Conservation (phyloP, 2,113 vertebrate species). For the Gasterosteus aculeatus region DNA sequence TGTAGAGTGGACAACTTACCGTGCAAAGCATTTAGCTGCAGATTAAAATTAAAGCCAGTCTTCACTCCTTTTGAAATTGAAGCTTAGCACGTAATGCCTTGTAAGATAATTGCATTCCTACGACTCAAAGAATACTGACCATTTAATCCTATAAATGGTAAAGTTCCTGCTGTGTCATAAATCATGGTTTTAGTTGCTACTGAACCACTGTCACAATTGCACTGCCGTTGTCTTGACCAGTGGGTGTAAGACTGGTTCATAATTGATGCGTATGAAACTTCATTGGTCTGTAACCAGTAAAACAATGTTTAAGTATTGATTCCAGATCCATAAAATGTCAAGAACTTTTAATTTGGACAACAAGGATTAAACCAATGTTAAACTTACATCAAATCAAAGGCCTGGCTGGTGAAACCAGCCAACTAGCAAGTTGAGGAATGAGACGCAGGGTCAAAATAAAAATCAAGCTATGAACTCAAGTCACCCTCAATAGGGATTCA, state of each 20-base stretch:
- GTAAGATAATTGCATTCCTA: too few relatives aligned
- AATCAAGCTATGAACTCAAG: slow-evolving; percentile 73
- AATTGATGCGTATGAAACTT: background rate
- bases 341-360: slow-evolving; percentile 83
- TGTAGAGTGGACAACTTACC: too few relatives aligned
- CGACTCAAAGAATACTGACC: too few relatives aligned
- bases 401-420: slow-evolving; percentile 70
- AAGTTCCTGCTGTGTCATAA: too few relatives aligned
- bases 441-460: slow-evolving; percentile 52
- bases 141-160: too few relatives aligned
- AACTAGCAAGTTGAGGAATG: slow-evolving; percentile 67
- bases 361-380: slow-evolving; percentile 83
- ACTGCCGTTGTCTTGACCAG: too few relatives aligned
- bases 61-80: too few relatives aligned
- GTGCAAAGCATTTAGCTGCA: too few relatives aligned
- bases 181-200: too few relatives aligned
- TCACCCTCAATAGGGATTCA: slow-evolving; percentile 79
- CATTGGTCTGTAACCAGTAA: background rate
- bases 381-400: slow-evolving; percentile 79
- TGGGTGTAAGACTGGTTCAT: background rate
- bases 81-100: too few relatives aligned
- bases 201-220: too few relatives aligned
- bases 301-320: slow-evolving; percentile 33
- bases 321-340: slow-evolving; percentile 60
- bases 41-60: too few relatives aligned